A percentile compares a stretch with the other conserved stretches of the same genome.
These are phyloP conservation scores for Rhinolophus ferrumequinum DNA, from an alignment of 2,113 vertebrate species.

Conservation along the genomic window DNA sequence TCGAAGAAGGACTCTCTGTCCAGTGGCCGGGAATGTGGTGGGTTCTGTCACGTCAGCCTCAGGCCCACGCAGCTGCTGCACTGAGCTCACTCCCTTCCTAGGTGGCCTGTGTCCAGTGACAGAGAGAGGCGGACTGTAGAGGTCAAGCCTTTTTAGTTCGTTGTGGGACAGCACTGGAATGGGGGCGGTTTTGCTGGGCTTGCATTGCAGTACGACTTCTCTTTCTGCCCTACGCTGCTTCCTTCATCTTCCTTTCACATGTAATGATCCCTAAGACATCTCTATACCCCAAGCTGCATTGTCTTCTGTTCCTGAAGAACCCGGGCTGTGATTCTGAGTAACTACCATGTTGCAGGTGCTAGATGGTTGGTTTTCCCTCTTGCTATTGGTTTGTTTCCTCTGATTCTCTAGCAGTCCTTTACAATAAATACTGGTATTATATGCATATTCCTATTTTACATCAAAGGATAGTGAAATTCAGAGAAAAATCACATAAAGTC, in stretches of 20 bases:
- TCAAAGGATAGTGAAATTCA: neutral
- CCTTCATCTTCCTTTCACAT: neutral
- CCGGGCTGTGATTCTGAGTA: neutral
- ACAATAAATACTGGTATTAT: neutral
- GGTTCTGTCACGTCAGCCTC: fast-evolving
- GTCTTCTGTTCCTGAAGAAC: no score
- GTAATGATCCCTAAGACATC: neutral
- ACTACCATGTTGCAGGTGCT: neutral
- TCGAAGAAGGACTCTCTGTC: neutral
- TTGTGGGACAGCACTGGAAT: fast-evolving
- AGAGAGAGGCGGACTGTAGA: fast-evolving
- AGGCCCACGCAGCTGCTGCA: neutral
- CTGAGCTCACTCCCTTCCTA: neutral
- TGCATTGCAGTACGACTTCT: neutral
- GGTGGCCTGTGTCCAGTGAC: neutral
- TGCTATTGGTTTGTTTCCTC: neutral
- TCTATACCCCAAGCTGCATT: neutral
- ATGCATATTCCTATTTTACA: neutral
- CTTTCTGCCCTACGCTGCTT: neutral
- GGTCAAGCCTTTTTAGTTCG: fast-evolving
- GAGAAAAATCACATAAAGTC: neutral
- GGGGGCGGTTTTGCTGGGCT: neutral
- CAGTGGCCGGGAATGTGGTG: neutral
- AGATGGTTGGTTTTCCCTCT: fast-evolving
- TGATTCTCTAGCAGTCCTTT: neutral